Conservation (phyloP, 2,888 invertebrate species). For the Clepsis dumicolana region DNA sequence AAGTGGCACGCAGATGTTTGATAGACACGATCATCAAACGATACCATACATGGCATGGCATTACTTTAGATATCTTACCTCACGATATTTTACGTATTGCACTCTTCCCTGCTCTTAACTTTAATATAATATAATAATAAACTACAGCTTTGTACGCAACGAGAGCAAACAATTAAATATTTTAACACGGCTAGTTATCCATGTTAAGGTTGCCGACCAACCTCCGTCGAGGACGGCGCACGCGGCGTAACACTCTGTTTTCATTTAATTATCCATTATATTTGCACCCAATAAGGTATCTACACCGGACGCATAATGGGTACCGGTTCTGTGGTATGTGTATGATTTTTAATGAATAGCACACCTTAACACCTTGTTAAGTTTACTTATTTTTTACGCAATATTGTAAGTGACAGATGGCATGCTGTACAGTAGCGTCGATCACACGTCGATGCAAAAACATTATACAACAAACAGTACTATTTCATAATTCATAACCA, state of each 20-base stretch:
- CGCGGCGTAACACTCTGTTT: conserved; percentile 1
- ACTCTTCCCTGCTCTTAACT: not conserved
- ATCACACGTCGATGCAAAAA: not conserved
- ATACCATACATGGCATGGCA: too few species aligned
- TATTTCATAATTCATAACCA: too few species aligned
- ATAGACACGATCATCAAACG: too few species aligned
- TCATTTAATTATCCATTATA: conserved; percentile 30
- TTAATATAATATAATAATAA: not conserved
- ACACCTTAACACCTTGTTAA: not conserved
- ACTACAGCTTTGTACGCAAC: not conserved
- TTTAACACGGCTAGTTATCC: conserved; percentile 37
- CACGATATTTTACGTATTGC: too few species aligned
- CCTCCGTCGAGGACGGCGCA: conserved; percentile 33
- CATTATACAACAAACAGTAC: too few species aligned
- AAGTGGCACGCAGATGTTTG: too few species aligned
- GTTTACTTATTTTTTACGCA: conserved; percentile 5
- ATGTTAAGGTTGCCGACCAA: conserved; percentile 39
- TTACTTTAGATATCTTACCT: not conserved
- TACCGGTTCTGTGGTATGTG: not conserved
- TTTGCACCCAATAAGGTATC: conserved; percentile 18
- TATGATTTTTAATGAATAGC: not conserved
- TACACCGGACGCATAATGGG: not conserved
- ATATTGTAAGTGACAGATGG: not conserved
- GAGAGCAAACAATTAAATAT: conserved; percentile 40
- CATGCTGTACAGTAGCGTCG: not conserved